Base-by-base conservation (phyloP, 2,797 vertebrate genomes). In the Sphenodon punctatus region DNA sequence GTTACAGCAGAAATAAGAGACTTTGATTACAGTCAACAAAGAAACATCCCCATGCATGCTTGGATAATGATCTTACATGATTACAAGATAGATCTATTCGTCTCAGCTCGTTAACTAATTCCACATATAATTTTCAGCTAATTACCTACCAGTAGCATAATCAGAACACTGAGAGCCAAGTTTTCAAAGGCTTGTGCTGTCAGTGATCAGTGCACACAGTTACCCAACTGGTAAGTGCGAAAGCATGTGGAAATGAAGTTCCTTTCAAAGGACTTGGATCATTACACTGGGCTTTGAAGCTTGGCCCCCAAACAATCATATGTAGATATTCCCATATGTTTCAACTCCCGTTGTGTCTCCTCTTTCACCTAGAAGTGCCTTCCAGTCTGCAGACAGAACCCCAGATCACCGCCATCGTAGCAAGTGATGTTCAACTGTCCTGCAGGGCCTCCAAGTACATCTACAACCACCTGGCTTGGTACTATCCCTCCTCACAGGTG, bases 371-470 rank as follows among this genome's bases (percentile, higher is more conserved):
- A 95, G 95, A 95, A 10, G 90, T 94, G 80, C 89, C 90, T 0
- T 92, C 59, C 0, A 87, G 85, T 32, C 16, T 95, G 59, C 90
- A 94, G 19, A 85, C 94, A 1, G 71, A 90, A 3, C 20, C 89
- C 3, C 84, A 82, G 4, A 78, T 93, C 34, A 89, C 76, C 1
- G 95, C 94, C 61, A 93, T 97, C 2, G 95, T 96, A 65, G 97
- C 97, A 10, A 94, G 93, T 1, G 75, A 97, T 0, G 70, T 97
- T 45, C 95, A 10, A 10, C 89, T 99, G 85, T 96, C 94, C 60
- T 99, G 98, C 90, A 82, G 90, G n/a, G 97, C 96, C 11, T 92
- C 97, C 56, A 97, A 94, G 67, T 98, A 97, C 92, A 95, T 97
- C 71, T 98, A 97, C 91, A 96, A 92, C 7, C 87, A 94, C 51